Evolutionary conservation across 2,888 invertebrate species (phyloP).

Genomic region (Scelioninae gen. 1): DNA sequence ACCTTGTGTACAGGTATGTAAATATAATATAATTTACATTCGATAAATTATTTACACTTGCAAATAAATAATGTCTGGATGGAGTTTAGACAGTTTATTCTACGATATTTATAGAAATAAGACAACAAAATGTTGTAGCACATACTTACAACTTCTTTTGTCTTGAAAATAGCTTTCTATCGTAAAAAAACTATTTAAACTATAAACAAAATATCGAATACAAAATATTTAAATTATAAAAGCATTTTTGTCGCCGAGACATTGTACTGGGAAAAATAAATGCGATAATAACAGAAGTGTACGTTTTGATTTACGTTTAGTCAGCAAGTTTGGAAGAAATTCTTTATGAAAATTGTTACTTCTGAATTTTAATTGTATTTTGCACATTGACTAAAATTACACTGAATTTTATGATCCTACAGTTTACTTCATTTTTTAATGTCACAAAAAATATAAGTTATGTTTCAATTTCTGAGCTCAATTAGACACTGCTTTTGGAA

Average conservation of each 20-base stretch:
- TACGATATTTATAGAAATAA: slow-evolving; percentile 70
- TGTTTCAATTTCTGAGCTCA: slow-evolving; percentile 79
- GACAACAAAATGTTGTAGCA: neutral
- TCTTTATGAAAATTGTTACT: too few species aligned
- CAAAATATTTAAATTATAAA: too few species aligned
- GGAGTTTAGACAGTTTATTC: slow-evolving; percentile 82
- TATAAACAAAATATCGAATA: too few species aligned
- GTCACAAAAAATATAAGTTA: neutral
- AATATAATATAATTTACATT: slow-evolving; percentile 4
- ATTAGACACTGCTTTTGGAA: slow-evolving; percentile 73
- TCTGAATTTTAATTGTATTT: too few species aligned
- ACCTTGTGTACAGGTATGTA: slow-evolving; percentile 92
- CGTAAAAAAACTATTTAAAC: too few species aligned
- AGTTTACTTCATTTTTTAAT: neutral
- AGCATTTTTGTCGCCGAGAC: too few species aligned
- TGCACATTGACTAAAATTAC: too few species aligned
- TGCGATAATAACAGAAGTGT: too few species aligned
- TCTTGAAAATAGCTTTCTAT: neutral
- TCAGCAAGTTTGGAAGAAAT: too few species aligned
- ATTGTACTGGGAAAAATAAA: too few species aligned
- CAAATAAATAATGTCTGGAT: slow-evolving; percentile 75
- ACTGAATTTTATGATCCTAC: neutral
- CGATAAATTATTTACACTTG: slow-evolving; percentile 25
- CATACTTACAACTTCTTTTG: neutral
- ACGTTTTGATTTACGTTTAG: too few species aligned